Evolutionary conservation across 2,888 invertebrate genomes (phyloP), one percentile per base, ranked within the genome.

Genomic region (Temnothorax ravouxi): DNA sequence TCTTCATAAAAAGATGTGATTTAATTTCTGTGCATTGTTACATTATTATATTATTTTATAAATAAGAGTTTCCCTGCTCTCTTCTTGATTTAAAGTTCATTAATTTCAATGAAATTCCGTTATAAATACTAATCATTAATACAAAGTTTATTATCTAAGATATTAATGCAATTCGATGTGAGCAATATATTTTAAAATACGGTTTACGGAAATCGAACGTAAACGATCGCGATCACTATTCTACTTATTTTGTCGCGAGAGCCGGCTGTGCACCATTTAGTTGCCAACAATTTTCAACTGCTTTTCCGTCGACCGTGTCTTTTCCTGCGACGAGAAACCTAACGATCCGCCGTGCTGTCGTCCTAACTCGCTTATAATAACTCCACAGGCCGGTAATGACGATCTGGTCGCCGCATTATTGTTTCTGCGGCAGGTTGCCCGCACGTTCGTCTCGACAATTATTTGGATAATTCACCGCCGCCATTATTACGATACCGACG

Each of bases 341-440:
- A 87, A 89, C 87, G 88, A 88, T 81, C 86, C 76, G 64, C 81
- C 82, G 83, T 83, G 77, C 84, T 76, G 85, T 84, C 84, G 88
- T 88, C 90, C 91, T 93, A 92, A 93, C 93, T 92, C 91, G 91
- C 91, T 93, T 93, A 92, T 93, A 93, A 93, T 93, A 92, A 93
- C 92, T 92, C 88, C 64, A 84, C 87, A 83, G 88, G 83, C 59
- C 87, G 85, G 84, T 92, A 92, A 92, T 92, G 91, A 92, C 91
- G 91, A 92, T 90, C 91, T 90, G 90, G 84, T 88, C 90, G 87
- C 81, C 89, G 87, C 88, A 90, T 93, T 92, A 93, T 93, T 93
- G 92, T 93, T 91, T 87, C 92, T 90, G 89, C 89, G 89, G 91
- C 91, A 89, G 88, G 88, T 90, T 90, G 90, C 90, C 72, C 86